A percentile compares a stretch with the other conserved stretches of the same genome.
Conservation (phyloP, 2,888 invertebrate genomes). For the Tinea pellionella region DNA sequence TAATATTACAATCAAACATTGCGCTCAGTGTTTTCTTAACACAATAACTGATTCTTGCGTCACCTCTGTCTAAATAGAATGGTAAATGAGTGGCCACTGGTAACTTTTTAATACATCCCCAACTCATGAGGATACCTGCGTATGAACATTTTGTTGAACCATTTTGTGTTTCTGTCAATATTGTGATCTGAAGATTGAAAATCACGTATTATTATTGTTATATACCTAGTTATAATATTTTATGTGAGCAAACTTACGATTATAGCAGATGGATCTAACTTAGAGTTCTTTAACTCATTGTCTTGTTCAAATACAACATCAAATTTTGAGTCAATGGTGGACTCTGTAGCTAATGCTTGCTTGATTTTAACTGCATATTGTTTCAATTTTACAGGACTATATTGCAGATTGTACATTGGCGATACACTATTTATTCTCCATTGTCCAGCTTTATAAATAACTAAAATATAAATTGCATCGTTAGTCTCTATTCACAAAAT, state of each 20-base stretch:
- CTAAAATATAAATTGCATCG: slow-evolving; percentile 24
- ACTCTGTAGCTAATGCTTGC: slow-evolving; percentile 38
- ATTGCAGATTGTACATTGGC: slow-evolving; percentile 45
- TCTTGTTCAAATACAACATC: slow-evolving; percentile 39
- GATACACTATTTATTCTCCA: slow-evolving; percentile 52
- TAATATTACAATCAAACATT: slow-evolving; percentile 59
- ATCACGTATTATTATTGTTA: background rate
- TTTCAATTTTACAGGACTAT: slow-evolving; percentile 43
- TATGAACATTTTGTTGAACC: slow-evolving; percentile 39
- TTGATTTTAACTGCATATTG: slow-evolving; percentile 52
- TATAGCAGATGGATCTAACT: slow-evolving; percentile 47
- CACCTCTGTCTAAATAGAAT: slow-evolving; percentile 55
- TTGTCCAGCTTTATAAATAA: slow-evolving; percentile 48
- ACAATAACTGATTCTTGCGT: slow-evolving; percentile 36
- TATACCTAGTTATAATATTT: no score
- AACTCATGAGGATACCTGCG: slow-evolving; percentile 44
- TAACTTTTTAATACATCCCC: slow-evolving; percentile 38
- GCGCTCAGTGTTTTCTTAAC: slow-evolving; percentile 44
- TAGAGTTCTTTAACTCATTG: slow-evolving; percentile 42
- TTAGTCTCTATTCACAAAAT: background rate
- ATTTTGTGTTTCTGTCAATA: slow-evolving; percentile 27
- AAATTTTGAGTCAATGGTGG: slow-evolving; percentile 36
- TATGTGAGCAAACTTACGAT: slow-evolving; percentile 40
- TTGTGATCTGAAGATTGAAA: slow-evolving; percentile 36
- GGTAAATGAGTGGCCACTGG: slow-evolving; percentile 45